phyloP scores from a whole-genome alignment of 2,113 vertebrate species.

The Procavia capensis region DNA sequence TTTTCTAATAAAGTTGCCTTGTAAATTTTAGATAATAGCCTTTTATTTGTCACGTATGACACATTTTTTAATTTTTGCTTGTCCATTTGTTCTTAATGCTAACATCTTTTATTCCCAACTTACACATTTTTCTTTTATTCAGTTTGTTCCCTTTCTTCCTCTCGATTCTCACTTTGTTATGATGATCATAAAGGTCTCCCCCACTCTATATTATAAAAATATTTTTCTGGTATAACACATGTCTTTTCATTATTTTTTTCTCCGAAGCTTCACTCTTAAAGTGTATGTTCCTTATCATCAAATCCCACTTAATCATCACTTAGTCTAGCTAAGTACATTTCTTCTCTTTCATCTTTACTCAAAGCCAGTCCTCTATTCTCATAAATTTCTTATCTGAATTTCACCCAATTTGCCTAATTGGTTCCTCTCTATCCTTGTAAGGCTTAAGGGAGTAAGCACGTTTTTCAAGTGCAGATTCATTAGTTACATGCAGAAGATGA shows the following conservation, averaged over 20 bases:
- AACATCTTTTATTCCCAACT: not conserved
- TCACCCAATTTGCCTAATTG: slow-evolving; percentile 78
- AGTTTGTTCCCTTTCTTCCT: not conserved
- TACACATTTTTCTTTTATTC: not conserved
- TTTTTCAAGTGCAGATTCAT: slow-evolving; percentile 74
- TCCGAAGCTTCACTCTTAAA: slow-evolving; percentile 66
- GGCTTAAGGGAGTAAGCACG: slow-evolving; percentile 44
- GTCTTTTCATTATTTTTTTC: slow-evolving; percentile 54
- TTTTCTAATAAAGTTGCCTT: not conserved
- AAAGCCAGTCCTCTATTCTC: slow-evolving; percentile 63
- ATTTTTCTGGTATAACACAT: not conserved
- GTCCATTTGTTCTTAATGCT: not conserved
- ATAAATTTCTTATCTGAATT: slow-evolving; percentile 77
- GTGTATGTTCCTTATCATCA: slow-evolving; percentile 42
- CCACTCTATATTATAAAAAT: not conserved
- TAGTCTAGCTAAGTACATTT: slow-evolving; percentile 69
- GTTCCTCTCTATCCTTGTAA: slow-evolving; percentile 65
- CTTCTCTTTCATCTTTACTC: slow-evolving; percentile 77
- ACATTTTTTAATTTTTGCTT: slow-evolving; percentile 36
- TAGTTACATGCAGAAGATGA: slow-evolving; percentile 52
- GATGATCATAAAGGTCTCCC: not conserved
- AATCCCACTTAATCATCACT: slow-evolving; percentile 69
- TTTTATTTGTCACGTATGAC: not conserved
- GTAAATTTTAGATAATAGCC: not conserved
- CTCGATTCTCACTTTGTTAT: not conserved